Base-by-base conservation (phyloP, 2,113 vertebrate genomes). In the Colaptes auratus region DNA sequence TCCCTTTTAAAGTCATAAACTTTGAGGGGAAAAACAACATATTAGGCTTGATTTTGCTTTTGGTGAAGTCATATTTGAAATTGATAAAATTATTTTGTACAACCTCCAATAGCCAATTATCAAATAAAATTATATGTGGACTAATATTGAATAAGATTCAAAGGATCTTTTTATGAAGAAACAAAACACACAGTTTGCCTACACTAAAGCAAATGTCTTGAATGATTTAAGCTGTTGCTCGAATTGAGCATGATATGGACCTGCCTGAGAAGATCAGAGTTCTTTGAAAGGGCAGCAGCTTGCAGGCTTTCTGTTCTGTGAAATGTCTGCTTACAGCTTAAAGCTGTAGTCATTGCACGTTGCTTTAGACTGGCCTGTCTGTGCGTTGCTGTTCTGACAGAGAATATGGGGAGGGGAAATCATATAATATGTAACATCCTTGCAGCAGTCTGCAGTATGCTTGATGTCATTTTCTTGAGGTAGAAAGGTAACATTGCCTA, bases 281-380 rank as follows among this genome's bases (percentile, higher is more conserved):
- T 39, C 35, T 64, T 15, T 33, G 31, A 15, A 61, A 36, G 35
- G 35, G 55, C 67, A 74, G 23, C 25, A 63, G 3, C 30, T 63
- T 2, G 0, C 3, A 5, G 6, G 23, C 46, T 56, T 21, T 8
- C 30, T 67, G 30, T 27, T 46, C 8, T 25, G 24, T 14, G 64
- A 35, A 18, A 15, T 9, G 25, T 28, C 48, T 83, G 46, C 27
- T 42, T 27, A 5, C 39, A 44, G 4, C 14, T 50, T 15, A 9
- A 39, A 15, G 21, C 64, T 44, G 4, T 42, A 24, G 23, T 65
- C 17, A 4, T 56, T 42, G 3, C 3, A 11, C 25, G 5, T 30
- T 12, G 42, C n/a, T 65, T 44, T 31, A 15, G 35, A 10, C 5
- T 33, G 28, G 7, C 36, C 60, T 33, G 4, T 36, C 53, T 72